Conservation (phyloP, 2,113 vertebrate species). For the Xyliphius kryptos region DNA sequence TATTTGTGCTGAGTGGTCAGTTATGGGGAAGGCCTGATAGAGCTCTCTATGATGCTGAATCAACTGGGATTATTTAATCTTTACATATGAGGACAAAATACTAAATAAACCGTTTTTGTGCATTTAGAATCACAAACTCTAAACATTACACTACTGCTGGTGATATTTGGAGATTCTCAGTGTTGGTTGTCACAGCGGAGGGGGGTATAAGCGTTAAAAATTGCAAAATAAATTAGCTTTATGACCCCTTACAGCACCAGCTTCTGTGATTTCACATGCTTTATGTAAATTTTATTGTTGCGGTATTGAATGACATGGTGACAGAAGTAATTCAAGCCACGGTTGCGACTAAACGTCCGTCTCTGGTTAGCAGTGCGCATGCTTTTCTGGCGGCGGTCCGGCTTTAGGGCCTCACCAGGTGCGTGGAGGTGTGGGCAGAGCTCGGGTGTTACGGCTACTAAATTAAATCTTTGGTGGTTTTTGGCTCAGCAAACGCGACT, state of each 20-base stretch:
- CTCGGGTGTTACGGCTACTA: conserved; percentile 61
- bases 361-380: conserved; percentile 51
- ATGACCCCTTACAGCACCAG: conserved; percentile 64
- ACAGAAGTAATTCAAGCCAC: conserved; percentile 60
- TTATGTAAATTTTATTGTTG: conserved; percentile 74
- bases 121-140: too few relatives aligned
- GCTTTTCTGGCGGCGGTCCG: conserved; percentile 47
- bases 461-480: conserved; percentile 52
- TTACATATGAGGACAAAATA: too few relatives aligned
- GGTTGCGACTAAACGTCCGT: conserved; percentile 59
- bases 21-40: neutral
- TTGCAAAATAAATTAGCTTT: conserved; percentile 68
- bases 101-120: too few relatives aligned
- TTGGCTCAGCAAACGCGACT: conserved; percentile 22
- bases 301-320: conserved; percentile 65
- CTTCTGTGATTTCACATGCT: conserved; percentile 75
- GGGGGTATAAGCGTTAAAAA: conserved; percentile 10
- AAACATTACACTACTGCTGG: too few relatives aligned
- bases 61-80: too few relatives aligned
- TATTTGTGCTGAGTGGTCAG: neutral
- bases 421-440: conserved; percentile 63
- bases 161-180: neutral
- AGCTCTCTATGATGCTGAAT: too few relatives aligned
- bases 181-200: conserved; percentile 11
- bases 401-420: conserved; percentile 57